These are phyloP conservation scores for Hirundo rustica DNA, from an alignment of 2,797 vertebrate genomes.

Conservation along the genomic window DNA sequence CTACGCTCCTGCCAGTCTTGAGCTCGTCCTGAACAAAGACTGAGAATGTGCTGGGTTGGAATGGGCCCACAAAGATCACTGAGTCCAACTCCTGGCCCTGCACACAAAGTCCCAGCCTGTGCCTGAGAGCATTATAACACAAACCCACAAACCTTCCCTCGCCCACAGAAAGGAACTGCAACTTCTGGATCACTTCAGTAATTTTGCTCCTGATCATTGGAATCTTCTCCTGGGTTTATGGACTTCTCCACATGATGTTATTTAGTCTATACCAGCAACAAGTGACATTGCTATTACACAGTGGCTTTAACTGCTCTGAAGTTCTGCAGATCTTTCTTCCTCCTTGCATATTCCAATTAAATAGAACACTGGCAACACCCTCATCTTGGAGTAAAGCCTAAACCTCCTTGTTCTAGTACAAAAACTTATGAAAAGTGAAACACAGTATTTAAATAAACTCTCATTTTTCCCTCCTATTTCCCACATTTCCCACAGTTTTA, in stretches of 20 bases:
- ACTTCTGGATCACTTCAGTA: background rate
- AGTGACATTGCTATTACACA: background rate
- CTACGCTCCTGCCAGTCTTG: background rate
- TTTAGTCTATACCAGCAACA: background rate
- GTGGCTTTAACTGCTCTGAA: background rate
- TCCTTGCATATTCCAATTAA: background rate
- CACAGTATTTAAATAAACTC: background rate
- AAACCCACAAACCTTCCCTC: background rate
- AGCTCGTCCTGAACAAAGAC: background rate
- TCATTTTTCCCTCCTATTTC: background rate
- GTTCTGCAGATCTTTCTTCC: background rate
- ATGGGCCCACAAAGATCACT: background rate
- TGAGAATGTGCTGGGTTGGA: background rate
- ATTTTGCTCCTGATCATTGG: background rate
- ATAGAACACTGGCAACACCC: background rate
- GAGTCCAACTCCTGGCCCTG: background rate
- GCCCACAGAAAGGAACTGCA: background rate
- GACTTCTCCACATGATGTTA: background rate
- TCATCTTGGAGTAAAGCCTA: background rate
- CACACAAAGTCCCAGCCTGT: background rate
- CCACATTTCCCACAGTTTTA: background rate
- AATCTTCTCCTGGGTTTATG: background rate
- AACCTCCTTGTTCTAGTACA: background rate
- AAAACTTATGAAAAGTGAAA: background rate
- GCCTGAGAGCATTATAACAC: background rate